Conservation (phyloP, 2,888 invertebrate genomes). For the Diabrotica balteata region DNA sequence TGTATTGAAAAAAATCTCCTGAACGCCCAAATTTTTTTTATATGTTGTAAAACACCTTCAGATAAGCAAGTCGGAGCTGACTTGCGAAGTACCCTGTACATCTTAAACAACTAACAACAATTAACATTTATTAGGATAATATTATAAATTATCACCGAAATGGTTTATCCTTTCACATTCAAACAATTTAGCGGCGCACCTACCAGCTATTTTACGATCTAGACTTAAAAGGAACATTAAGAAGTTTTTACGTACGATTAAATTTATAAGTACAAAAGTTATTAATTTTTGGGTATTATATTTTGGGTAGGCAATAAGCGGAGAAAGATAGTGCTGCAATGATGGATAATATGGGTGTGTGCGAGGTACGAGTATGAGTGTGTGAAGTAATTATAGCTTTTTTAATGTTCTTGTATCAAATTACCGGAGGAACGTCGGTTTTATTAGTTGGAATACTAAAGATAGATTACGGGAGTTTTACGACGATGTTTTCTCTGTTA, state of each 20-base stretch:
- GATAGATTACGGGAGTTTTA: neutral
- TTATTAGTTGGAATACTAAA: slow-evolving; percentile 1
- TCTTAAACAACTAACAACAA: neutral
- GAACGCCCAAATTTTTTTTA: too few species aligned
- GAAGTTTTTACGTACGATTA: neutral
- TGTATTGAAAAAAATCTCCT: too few species aligned
- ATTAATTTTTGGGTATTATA: slow-evolving; percentile 3
- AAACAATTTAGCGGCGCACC: slow-evolving; percentile 1
- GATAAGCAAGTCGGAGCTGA: too few species aligned
- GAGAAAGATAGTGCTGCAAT: slow-evolving; percentile 10
- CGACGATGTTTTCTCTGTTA: neutral
- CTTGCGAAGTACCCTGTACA: too few species aligned
- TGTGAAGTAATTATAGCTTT: slow-evolving; percentile 12
- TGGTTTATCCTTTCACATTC: slow-evolving; percentile 7
- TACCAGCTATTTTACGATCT: slow-evolving; percentile 6
- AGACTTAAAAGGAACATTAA: neutral
- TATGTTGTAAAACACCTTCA: too few species aligned
- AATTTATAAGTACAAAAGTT: too few species aligned
- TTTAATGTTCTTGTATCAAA: slow-evolving; percentile 5
- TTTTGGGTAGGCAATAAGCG: slow-evolving; percentile 12
- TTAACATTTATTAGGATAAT: slow-evolving; percentile 8
- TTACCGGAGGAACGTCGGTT: neutral
- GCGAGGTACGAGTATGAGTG: neutral
- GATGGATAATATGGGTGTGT: slow-evolving; percentile 21
- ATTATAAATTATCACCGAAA: slow-evolving; percentile 11